Evolutionary conservation across 2,888 invertebrate genomes (phyloP), one percentile per base, ranked within the genome.

Genomic region (Toxonevra muliebris): DNA sequence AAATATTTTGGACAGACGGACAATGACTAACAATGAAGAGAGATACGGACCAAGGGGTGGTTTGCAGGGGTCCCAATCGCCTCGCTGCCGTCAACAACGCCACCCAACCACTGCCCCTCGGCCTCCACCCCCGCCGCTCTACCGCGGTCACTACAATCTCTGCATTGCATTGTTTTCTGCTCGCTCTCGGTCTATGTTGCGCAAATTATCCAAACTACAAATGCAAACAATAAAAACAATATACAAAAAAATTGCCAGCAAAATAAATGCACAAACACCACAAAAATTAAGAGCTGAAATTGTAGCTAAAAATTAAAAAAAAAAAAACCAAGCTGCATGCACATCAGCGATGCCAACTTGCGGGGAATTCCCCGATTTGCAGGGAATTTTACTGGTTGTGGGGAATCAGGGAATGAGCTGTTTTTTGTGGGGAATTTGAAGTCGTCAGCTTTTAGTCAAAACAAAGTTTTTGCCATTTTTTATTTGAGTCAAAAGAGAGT

Each of bases 171-270:
- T 30, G 30, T 30, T 30, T 30, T 48, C 13, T 48, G 30, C 30
- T 7, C 30, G 30, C 12, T 48, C 2, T 48, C 48, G 15, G 48
- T 48, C 19, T 9, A 17, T 59, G 30, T 66, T 66, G 61, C 63
- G 45, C 59, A 58, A 68, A 61, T 50, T 61, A 15, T 55, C 19
- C 60, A n/a, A n/a, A n/a, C n/a, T n/a, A 13, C 40, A 19, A 68
- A 68, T 53, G 60, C 61, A 69, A 64, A 68, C 64, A 55, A 62
- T 62, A 59, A 59, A 43, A 43, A 58, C 42, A 41, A 53, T 58
- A 59, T 11, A 50, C 11, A 50, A 52, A 15, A 40, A 65, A 50
- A 41, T 41, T 60, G n/a, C 41, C 43, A 55, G 9, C 12, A 54
- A 43, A 53, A 60, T 42, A 45, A 68, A 67, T 60, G 43, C 58